Evolutionary conservation across 2,797 vertebrate genomes (phyloP).

Genomic region (Champsocephalus esox): DNA sequence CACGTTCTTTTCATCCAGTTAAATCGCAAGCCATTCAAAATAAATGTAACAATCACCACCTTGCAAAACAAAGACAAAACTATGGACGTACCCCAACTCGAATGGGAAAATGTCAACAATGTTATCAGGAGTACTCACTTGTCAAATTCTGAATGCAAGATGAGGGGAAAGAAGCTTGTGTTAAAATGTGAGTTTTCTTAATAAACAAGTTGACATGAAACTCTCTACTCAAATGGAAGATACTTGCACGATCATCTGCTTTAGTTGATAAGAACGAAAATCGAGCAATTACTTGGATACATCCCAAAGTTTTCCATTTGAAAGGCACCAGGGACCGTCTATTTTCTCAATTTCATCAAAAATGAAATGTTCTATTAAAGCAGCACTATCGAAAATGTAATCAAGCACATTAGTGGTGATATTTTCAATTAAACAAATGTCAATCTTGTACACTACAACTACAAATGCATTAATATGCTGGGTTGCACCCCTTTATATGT

Average conservation of each 20-base stretch:
- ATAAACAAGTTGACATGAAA: constrained; percentile 7
- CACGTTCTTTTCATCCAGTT: constrained; percentile 79
- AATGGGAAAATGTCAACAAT: background rate
- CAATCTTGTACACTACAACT: background rate
- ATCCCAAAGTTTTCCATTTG: constrained; percentile 2
- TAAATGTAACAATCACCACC: constrained; percentile 64
- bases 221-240: background rate
- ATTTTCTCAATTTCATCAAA: constrained; percentile 25
- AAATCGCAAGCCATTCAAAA: constrained; percentile 70
- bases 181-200: constrained; percentile 22
- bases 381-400: background rate
- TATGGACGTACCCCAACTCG: background rate
- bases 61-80: constrained; percentile 29
- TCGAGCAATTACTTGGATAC: constrained; percentile 9
- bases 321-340: background rate
- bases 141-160: constrained; percentile 65
- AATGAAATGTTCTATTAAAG: constrained; percentile 7
- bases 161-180: constrained; percentile 23
- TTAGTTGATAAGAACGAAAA: background rate
- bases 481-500: background rate
- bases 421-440: background rate
- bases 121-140: constrained; percentile 63
- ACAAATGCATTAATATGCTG: background rate
- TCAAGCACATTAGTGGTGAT: constrained; percentile 1
- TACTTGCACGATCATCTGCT: background rate